Evolutionary conservation across 2,113 vertebrate species (phyloP), one percentile per base, ranked within the genome.

Genomic region (Tiliqua scincoides): DNA sequence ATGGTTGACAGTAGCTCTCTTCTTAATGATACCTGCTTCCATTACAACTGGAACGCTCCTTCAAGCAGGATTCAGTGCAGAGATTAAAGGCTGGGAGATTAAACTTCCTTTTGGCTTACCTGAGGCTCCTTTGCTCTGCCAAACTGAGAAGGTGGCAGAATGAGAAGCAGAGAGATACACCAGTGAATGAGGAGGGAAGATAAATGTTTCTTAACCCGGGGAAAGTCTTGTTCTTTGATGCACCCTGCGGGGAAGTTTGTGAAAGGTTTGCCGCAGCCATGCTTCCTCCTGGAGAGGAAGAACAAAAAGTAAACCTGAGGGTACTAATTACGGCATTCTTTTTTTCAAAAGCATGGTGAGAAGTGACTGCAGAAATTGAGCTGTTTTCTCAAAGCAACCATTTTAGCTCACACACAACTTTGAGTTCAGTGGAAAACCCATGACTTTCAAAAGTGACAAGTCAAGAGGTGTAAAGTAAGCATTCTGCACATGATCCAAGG

Each of bases 341-440:
- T 21, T 23, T 35, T 20, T 3, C 20, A 40, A 4, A 88, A 25
- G 14, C 27, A 6, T 21, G 17, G 57, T 86, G 18, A 3, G 68
- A 35, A 59, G 14, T 17, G 17, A 78, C 23, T 78, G 54, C 11
- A 35, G 30, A 78, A 88, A 85, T 14, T 21, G 4, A 0, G 0
- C 0, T 30, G n/a, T 59, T 35, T 21, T 10, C 37, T 35, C 48
- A 85, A 82, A 25, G 14, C 59, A 10, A 0, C 0, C 0, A 0
- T 71, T 74, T 37, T 4, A 48, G 2, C 7, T 57, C 79, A 30
- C 23, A 65, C 27, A 70, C n/a, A 82, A 11, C 10, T n/a, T 1
- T 20, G 32, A 61, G 40, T 32, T 68, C 4, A 20, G 48, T 0
- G 21, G 0, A 63, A 30, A 10, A 3, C 54, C 3, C 1, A 30